phyloP scores from a whole-genome alignment of 2,888 invertebrate species.

The Caenorhabditis doughertyi region DNA sequence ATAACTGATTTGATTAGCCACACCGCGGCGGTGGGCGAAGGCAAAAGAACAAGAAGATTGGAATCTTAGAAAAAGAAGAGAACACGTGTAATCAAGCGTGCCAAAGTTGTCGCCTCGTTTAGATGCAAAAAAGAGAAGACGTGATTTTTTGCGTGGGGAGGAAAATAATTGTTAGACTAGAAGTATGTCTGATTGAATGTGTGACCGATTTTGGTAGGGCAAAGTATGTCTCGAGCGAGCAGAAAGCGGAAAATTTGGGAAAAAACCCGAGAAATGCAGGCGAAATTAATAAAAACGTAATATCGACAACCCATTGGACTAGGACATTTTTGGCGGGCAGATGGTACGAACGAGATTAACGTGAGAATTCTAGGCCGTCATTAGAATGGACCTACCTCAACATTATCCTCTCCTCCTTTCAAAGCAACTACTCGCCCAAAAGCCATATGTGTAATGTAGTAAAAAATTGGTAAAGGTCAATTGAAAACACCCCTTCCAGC shows the following conservation, averaged over 20 bases:
- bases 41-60: neutral
- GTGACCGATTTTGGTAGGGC: neutral
- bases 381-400: neutral
- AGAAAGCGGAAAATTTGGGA: neutral
- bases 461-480: too few species aligned
- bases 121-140: slow-evolving; percentile 2
- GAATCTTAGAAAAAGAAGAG: neutral
- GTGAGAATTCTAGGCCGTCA: neutral
- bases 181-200: neutral
- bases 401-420: neutral
- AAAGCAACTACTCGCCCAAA: neutral
- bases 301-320: neutral
- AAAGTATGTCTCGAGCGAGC: neutral
- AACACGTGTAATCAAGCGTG: slow-evolving; percentile 56
- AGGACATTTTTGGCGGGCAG: neutral
- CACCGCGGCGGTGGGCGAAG: slow-evolving; percentile 11
- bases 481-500: neutral
- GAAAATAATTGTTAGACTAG: neutral
- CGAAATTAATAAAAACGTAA: neutral
- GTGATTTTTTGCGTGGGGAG: neutral
- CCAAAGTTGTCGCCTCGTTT: neutral
- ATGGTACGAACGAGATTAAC: neutral
- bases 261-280: too few species aligned
- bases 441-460: too few species aligned
- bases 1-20: slow-evolving; percentile 57